Evolutionary conservation across 2,797 vertebrate genomes (phyloP), one percentile per base, ranked within the genome.

Genomic region (Anguilla megastoma): DNA sequence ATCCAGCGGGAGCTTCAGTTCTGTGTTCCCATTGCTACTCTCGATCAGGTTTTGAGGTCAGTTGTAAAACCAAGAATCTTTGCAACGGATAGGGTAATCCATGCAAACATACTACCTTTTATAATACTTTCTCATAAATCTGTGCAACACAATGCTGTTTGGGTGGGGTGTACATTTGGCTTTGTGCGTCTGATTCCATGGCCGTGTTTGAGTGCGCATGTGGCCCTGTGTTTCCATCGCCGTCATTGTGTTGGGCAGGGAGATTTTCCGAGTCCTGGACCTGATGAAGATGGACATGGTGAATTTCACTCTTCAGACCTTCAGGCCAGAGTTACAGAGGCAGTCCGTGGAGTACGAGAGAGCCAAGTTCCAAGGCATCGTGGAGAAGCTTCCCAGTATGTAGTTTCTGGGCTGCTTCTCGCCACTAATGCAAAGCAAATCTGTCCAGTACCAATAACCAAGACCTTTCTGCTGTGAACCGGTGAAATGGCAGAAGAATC

Each of bases 241-340:
- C 45, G 3, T 82, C 41, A 18, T 41, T 66, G 48, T 74, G 84
- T 86, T 45, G 92, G 45, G 2, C 56, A 97, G 96, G 91, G 95
- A 96, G 90, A 96, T 97, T 87, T 96, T 97, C 89, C 92, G 92
- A 85, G 95, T 97, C 86, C 90, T 97, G 92, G 95, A 96, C 90
- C 91, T 97, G 87, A 96, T 97, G 96, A 95, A 90, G 82, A 90
- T 89, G 0, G 96, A 97, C 90, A 76, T 93, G 50, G 89, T 95
- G 79, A 96, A 96, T 91, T 89, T 89, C 24, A 91, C 90, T 54
- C 95, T 96, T 45, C 74, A 93, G 27, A 92, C 85, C 76, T 66
- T 96, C 87, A 93, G 94, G 88, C 94, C 92, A 12, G 88, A 95
- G 86, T 91, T 96, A 84, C 94, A 94, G 91, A 92, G 71, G 45